Percentiles rank a stretch among this genome's conserved stretches.
Evolutionary conservation across 2,888 invertebrate genomes (phyloP).

Genomic region (Tinea trinotella): DNA sequence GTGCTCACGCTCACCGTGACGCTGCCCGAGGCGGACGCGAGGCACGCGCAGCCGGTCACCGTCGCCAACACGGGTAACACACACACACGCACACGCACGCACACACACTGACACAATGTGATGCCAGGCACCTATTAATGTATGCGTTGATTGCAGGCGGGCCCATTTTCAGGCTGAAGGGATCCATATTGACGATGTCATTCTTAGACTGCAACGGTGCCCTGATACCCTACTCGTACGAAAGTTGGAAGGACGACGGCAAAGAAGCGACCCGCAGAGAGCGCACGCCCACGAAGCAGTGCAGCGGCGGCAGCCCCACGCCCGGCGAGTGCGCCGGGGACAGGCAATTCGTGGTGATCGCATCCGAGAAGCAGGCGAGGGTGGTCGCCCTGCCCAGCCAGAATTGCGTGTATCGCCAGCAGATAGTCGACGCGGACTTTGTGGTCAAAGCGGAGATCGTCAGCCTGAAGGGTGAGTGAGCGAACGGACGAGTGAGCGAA

Average conservation of each 20-base stretch:
- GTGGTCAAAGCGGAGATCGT: constrained; percentile 95
- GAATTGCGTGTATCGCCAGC: constrained; percentile 93
- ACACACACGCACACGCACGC: background rate
- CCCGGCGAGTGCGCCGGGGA: constrained; percentile 73
- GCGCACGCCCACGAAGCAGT: constrained; percentile 76
- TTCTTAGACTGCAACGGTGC: constrained; percentile 97
- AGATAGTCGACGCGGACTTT: constrained; percentile 93
- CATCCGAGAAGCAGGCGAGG: constrained; percentile 95
- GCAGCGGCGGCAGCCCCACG: constrained; percentile 76
- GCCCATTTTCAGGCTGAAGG: constrained; percentile 96
- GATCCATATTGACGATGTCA: constrained; percentile 93
- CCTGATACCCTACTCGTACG: constrained; percentile 90
- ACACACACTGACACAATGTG: background rate
- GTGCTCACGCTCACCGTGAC: constrained; percentile 93
- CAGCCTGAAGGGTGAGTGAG: constrained; percentile 86
- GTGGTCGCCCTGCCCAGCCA: constrained; percentile 96
- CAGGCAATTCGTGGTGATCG: constrained; percentile 93
- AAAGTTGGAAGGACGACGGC: constrained; percentile 93
- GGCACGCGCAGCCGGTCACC: constrained; percentile 88
- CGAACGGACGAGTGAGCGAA: background rate
- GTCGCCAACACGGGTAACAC: constrained; percentile 87
- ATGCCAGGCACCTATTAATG: background rate
- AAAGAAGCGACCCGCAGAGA: constrained; percentile 78
- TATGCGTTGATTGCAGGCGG: constrained; percentile 77
- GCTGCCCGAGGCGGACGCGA: constrained; percentile 83